Percentiles rank a stretch among this genome's conserved stretches.
Evolutionary conservation across 2,113 vertebrate species (phyloP).

Genomic region (Phalacrocorax aristotelis): DNA sequence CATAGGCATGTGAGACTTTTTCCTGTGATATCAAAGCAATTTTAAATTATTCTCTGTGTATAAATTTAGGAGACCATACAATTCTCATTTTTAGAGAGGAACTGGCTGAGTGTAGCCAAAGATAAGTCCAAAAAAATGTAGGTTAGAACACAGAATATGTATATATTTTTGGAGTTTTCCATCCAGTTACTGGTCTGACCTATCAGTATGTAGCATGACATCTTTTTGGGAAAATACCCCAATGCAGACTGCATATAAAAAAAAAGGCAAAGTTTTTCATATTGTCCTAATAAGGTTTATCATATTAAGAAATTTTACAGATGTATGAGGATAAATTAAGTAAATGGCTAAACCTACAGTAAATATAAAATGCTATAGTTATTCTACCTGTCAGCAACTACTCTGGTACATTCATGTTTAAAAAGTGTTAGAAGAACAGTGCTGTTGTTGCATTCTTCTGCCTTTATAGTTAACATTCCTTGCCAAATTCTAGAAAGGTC

Average conservation of each 20-base stretch:
- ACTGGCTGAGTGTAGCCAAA: background rate
- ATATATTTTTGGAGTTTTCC: background rate
- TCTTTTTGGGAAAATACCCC: background rate
- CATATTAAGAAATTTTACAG: background rate
- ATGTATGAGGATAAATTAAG: background rate
- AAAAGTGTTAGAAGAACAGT: slow-evolving; percentile 69
- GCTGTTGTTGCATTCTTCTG: slow-evolving; percentile 65
- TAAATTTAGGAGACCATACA: background rate
- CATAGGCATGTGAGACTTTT: background rate
- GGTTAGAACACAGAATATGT: background rate
- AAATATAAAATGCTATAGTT: background rate
- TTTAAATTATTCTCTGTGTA: background rate
- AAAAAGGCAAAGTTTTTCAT: background rate
- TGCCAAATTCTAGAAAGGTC: slow-evolving; percentile 84
- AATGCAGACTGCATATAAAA: background rate
- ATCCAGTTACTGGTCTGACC: background rate
- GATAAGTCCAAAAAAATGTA: background rate
- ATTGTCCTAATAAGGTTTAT: background rate
- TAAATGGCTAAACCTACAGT: background rate
- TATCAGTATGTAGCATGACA: background rate
- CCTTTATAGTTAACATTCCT: slow-evolving; percentile 77
- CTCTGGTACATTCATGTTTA: slow-evolving; percentile 79
- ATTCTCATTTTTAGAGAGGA: background rate
- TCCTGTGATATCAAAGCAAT: background rate
- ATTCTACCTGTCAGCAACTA: slow-evolving; percentile 78